Evolutionary conservation across 2,888 invertebrate species (phyloP).

Genomic region (Thalpophila matura): DNA sequence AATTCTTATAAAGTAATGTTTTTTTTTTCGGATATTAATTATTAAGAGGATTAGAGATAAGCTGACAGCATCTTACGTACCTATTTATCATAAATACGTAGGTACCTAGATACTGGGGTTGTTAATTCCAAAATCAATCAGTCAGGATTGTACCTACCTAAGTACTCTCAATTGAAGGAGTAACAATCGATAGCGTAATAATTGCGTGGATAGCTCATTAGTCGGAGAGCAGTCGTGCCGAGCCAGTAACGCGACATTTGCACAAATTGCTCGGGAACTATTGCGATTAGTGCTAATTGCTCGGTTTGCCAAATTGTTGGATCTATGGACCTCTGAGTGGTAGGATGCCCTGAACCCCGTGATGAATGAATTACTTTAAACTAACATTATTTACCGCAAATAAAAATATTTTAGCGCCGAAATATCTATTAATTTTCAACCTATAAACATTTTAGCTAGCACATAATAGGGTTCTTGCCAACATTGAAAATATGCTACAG

Average conservation of each 20-base stretch:
- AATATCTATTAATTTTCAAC: constrained; percentile 14
- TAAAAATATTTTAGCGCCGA: constrained; percentile 4
- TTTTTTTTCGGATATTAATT: neutral
- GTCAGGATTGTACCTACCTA: constrained; percentile 25
- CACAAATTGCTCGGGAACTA: constrained; percentile 83
- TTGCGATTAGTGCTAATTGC: constrained; percentile 84
- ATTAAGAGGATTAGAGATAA: neutral
- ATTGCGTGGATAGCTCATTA: constrained; percentile 81
- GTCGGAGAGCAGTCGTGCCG: constrained; percentile 73
- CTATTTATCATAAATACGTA: neutral
- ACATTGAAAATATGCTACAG: no score
- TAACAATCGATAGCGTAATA: constrained; percentile 73
- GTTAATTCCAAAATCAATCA: constrained; percentile 41
- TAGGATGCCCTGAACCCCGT: constrained; percentile 9
- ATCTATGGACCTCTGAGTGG: constrained; percentile 66
- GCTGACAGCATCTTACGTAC: neutral
- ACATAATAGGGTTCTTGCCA: no score
- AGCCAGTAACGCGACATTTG: constrained; percentile 77
- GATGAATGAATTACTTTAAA: constrained; percentile 37
- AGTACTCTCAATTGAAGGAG: constrained; percentile 46
- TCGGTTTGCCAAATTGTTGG: constrained; percentile 80
- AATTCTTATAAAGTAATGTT: neutral
- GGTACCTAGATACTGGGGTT: constrained; percentile 9
- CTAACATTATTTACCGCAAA: constrained; percentile 11
- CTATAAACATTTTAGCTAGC: constrained; percentile 20